phyloP scores from a whole-genome alignment of 2,888 invertebrate species.

The Xestia xanthographa region DNA sequence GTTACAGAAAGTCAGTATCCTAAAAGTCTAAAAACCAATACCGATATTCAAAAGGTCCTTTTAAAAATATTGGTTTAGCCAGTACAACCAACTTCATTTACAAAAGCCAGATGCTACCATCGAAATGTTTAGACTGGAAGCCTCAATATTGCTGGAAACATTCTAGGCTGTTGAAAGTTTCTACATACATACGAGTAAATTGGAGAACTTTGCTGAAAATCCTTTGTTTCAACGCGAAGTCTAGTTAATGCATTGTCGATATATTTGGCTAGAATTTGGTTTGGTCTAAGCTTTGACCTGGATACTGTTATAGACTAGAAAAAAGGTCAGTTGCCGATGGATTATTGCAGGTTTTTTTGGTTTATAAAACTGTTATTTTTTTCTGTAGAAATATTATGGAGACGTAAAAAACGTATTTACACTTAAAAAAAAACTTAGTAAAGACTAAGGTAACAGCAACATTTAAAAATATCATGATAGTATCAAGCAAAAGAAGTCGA shows the following conservation, averaged over 20 bases:
- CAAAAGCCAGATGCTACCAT: slow-evolving; percentile 49
- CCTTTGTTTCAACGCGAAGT: neutral
- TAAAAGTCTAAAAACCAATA: neutral
- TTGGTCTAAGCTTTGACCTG: slow-evolving; percentile 54
- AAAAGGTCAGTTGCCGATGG: slow-evolving; percentile 42
- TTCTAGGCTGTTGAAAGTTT: slow-evolving; percentile 18
- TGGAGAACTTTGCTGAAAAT: slow-evolving; percentile 16
- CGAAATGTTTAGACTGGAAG: slow-evolving; percentile 35
- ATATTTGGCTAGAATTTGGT: slow-evolving; percentile 53
- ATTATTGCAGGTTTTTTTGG: neutral
- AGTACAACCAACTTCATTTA: slow-evolving; percentile 39
- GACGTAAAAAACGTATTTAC: neutral
- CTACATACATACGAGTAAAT: neutral
- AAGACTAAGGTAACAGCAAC: neutral
- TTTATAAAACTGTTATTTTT: neutral
- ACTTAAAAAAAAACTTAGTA: neutral
- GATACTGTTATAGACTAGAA: slow-evolving; percentile 58
- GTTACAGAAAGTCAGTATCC: neutral
- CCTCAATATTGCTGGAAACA: slow-evolving; percentile 14
- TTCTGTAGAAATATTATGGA: neutral
- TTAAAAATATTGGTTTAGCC: slow-evolving; percentile 22
- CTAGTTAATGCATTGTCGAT: slow-evolving; percentile 43
- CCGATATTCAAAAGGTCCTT: neutral
- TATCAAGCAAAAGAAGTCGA: neutral
- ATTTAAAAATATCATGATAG: neutral